Base-by-base conservation (phyloP, 2,113 vertebrate species). In the Oncorhynchus clarkii region DNA sequence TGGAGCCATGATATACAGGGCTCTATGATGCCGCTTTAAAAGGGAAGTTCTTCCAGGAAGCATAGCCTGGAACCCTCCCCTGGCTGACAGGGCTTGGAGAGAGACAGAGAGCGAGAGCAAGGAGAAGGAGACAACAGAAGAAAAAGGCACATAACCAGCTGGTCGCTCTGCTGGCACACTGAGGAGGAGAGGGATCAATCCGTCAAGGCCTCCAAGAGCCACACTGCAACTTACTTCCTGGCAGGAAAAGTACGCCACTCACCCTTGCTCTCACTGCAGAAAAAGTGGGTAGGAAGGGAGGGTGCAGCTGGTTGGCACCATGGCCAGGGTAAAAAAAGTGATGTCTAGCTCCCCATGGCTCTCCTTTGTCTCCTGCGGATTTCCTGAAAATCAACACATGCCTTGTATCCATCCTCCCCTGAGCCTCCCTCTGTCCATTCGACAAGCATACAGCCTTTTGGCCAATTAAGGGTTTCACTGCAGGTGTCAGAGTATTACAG, bases 1-100 rank as follows among this genome's bases (percentile, higher is more conserved):
- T 90, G 93, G 92, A 94, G 91, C 89, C 88, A 92, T 95, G 92
- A 93, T 93, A 45, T 45, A 11, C 39, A 45, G 39, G 92, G 91
- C 90, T 83, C 86, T 90, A 92, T 18, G 13, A 4, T 57, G 54
- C 87, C 80, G 76, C 78, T 27, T 14, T 84, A 80, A 89, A 88
- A 51, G 39, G 39, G 39, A 45, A 45, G 39, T 9, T 45, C 39
- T 45, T 45, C 39, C 8, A 45, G 49, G 31, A 66, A 26, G 34
- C 20, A 57, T 20, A 57, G 18, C 2, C 20, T 57, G 54, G 54
- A 57, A 12, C 39, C 39, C 9, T 45, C 39, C 39, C 9, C 39
- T 45, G 39, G 11, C 14, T 45, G 45, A 57, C 20, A 57, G 14
- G 0, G 54, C 20, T 57, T 57, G 54, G 54, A 57, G 60, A 54